Evolutionary conservation across 2,797 vertebrate species (phyloP), one percentile per base, ranked within the genome.

Genomic region (Leptodactylus fallax): DNA sequence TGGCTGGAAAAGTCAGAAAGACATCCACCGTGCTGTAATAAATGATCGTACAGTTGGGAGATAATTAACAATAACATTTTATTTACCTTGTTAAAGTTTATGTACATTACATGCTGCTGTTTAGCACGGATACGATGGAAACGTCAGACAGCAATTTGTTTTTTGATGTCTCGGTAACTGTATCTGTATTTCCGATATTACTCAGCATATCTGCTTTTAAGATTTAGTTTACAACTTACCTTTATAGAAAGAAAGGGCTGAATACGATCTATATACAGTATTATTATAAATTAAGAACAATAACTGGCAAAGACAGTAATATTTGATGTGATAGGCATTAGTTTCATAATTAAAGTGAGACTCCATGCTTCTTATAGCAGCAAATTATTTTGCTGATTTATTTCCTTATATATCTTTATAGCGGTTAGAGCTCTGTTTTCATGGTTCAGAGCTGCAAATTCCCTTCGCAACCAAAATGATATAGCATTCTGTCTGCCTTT

Each of bases 51-150:
- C 88, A 89, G 88, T 89, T 78, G 79, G 79, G 88, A 89, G 79
- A 89, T 89, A 89, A 89, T 89, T 86, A 89, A 89, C 88, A 86
- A 85, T 89, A 89, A 89, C 88, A 79, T 89, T 89, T 89, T 86
- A 89, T 89, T 89, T 86, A 86, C 69, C 79, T 78, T 86, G 84
- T 89, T 86, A 89, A 85, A 86, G 79, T 86, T 86, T 77, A 89
- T 89, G 49, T 36, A 69, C 53, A 45, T 63, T 51, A 60, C 88
- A 86, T 71, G 77, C 69, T 86, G 84, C 76, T 83, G 47, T 61
- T 82, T 63, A 63, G 53, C 86, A 23, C 61, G 53, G 27, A 77
- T 67, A 67, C 21, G 63, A 49, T 61, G 21, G 77, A 81, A 86
- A 83, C 65, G 67, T 77, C 71, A 60, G 63, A 19, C 51, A 77